These are phyloP conservation scores for Triops longicaudatus DNA, from an alignment of 1,140 invertebrate species.

Conservation along the genomic window DNA sequence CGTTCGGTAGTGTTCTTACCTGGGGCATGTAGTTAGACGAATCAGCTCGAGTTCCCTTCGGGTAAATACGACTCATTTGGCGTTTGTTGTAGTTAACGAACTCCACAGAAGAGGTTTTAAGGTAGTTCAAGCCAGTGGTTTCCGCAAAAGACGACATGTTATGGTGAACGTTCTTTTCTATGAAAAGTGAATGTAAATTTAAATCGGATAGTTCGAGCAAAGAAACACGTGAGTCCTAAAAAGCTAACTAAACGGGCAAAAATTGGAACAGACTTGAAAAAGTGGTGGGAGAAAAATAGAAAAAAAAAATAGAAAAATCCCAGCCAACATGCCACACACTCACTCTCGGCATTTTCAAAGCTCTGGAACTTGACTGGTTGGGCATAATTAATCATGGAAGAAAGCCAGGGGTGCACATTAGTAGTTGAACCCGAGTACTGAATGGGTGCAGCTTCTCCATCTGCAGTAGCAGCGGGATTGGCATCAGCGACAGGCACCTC, in stretches of 20 bases:
- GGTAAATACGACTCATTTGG: conserved; percentile 98
- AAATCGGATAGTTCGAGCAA: background rate
- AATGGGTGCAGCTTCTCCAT: conserved; percentile 28
- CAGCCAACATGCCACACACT: conserved; percentile 35
- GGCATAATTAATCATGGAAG: conserved; percentile 98
- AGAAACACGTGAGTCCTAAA: background rate
- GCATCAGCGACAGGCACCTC: conserved; percentile 17
- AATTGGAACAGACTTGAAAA: too few relatives aligned
- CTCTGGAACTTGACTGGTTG: conserved; percentile 98
- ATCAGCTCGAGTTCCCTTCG: conserved; percentile 95
- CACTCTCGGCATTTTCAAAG: conserved; percentile 94
- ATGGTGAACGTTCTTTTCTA: conserved; percentile 89
- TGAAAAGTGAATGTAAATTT: background rate
- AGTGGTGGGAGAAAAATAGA: conserved; percentile 17
- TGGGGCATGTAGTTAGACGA: conserved; percentile 99
- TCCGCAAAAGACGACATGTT: conserved; percentile 99
- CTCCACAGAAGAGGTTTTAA: conserved; percentile 92
- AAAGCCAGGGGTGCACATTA: conserved; percentile 97
- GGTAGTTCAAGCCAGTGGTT: conserved; percentile 84
- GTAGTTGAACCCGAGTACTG: conserved; percentile 94
- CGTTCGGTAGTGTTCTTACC: conserved; percentile 45
- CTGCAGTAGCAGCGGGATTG: conserved; percentile 21
- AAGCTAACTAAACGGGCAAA: conserved; percentile 15
- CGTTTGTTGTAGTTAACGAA: conserved; percentile 99
- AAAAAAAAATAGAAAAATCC: conserved; percentile 6